Evolutionary conservation across 2,797 vertebrate species (phyloP), one percentile per base, ranked within the genome.

Genomic region (Psittacula echo): DNA sequence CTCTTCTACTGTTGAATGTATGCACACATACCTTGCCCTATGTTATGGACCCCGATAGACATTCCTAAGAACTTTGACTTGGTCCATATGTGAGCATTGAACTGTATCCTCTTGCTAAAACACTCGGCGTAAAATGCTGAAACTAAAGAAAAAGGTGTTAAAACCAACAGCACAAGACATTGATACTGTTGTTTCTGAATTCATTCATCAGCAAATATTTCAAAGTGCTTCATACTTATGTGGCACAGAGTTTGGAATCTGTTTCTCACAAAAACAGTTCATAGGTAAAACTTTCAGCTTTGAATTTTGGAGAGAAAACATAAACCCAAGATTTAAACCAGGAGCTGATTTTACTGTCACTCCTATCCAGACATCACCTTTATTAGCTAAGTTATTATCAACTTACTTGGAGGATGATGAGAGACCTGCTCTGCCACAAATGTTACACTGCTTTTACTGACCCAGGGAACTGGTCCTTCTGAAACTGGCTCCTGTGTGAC

Each of bases 31-130:
- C 99, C 99, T 98, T 99, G 99, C 67, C 99, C 99, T 74, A 99
- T 99, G 97, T 99, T 99, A 98, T 99, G 99, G 73, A 99, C 99
- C 8, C 99, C 99, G 60, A 99, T 99, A 44, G 99, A 99, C 99
- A 99, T 99, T 80, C 99, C 99, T 61, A 99, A 97, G 97, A 99
- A 99, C 94, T 99, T 99, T 12, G 99, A 99, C 97, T 99, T 99
- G 61, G 99, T 99, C 99, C 99, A 99, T 97, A 99, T 99, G 97
- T 99, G 99, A 95, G 99, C 99, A 53, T 99, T 99, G 98, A 99
- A 99, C 97, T 99, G 99, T 97, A 99, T 99, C 98, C 98, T 99
- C 98, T 98, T 99, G 95, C 94, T 99, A 95, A 98, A 98, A 98
- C 99, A 99, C 96, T 99, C 99, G 6, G 99, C 99, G 7, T 99